Evolutionary conservation across 1,140 invertebrate genomes (phyloP), one percentile per base, ranked within the genome.

Genomic region (Coptotermes formosanus): DNA sequence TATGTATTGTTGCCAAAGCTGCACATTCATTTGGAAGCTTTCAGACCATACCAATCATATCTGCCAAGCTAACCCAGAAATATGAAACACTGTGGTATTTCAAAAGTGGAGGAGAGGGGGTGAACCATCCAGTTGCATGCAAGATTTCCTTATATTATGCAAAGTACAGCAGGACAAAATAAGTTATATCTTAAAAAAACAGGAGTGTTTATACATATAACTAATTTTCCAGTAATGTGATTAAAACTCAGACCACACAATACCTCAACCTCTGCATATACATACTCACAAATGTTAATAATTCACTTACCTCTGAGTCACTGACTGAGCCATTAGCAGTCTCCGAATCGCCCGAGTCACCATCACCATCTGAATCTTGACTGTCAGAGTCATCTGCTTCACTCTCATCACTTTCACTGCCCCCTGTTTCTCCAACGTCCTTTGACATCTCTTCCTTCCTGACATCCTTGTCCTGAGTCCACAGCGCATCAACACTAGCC

Each of bases 371-470:
- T 25, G 82, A 84, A 48, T 84, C 86, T 69, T 86, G 82, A 69
- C 86, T 86, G 48, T 87, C 87, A 38, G 82, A 84, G 52, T 87
- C 87, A 3, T 87, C 89, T n/a, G 87, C 88, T 32, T 89, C 89
- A 75, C 87, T 84, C 64, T 86, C 85, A 59, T 87, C 87, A 43
- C 83, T 82, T 21, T 45, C 88, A 64, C 32, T 86, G 44, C 45
- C 84, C 25, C 82, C 84, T n/a, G 87, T 82, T 25, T 87, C 88
- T 75, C 82, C 83, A 19, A 85, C 85, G 32, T 87, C 75, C 83
- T 88, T 86, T 75, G 64, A 75, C 30, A 32, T 48, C 11, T 87
- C 87, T 12, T 87, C 85, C 16, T 87, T 89, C 83, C 88, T 84
- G n/a, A 25, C 45, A 8, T 84, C 83, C 23, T 52, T 45, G 23